Evolutionary conservation across 35 echinoderm and acorn worm genomes (phyloP).

Genomic region (Patiria miniata): DNA sequence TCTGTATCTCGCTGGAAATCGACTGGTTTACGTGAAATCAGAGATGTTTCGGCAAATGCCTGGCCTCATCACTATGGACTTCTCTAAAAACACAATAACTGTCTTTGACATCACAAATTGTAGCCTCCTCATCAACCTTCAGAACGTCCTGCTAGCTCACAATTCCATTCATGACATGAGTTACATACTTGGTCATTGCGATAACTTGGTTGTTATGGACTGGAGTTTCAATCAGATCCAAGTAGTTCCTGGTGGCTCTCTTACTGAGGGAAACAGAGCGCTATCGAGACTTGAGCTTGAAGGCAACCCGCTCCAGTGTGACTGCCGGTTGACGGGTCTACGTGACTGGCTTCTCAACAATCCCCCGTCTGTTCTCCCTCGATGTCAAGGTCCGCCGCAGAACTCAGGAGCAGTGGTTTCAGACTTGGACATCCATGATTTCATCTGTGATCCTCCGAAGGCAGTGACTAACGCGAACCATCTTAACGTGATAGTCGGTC

Average conservation of each 20-base stretch:
- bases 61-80: neutral
- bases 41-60: neutral
- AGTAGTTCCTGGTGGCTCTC: neutral
- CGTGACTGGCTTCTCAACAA: conserved; percentile 8
- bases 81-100: neutral
- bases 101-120: neutral
- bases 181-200: neutral
- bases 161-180: neutral
- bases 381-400: neutral
- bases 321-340: conserved; percentile 2
- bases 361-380: neutral
- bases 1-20: neutral
- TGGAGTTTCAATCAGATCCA: neutral
- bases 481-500: neutral
- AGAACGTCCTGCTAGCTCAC: neutral
- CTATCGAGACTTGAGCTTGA: conserved; percentile 1
- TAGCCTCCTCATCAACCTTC: neutral
- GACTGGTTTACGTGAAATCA: neutral
- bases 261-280: too few species aligned
- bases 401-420: neutral
- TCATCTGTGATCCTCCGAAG: neutral
- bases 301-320: conserved; percentile 18
- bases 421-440: conserved; percentile 4
- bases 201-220: neutral
- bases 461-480: neutral